Evolutionary conservation across 2,888 invertebrate genomes (phyloP).

Genomic region (Lasioglossum calceatum): DNA sequence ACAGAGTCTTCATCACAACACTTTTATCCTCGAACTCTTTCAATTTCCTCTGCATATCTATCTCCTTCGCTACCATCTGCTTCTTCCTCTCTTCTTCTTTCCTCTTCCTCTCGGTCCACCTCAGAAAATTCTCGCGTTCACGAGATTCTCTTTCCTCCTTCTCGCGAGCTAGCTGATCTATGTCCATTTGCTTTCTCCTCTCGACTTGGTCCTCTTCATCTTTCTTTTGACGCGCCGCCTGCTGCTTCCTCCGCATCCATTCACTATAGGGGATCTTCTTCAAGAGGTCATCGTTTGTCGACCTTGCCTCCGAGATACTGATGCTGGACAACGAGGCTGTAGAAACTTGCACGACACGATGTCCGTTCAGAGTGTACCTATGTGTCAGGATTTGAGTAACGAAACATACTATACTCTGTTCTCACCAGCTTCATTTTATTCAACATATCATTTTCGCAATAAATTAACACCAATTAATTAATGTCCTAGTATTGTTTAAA

Average conservation of each 20-base stretch:
- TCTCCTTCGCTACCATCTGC: constrained; percentile 84
- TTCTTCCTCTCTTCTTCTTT: constrained; percentile 84
- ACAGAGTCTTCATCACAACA: constrained; percentile 75
- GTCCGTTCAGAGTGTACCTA: constrained; percentile 72
- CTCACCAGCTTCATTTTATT: neutral
- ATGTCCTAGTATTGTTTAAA: neutral
- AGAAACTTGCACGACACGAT: constrained; percentile 71
- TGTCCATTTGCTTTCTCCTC: constrained; percentile 64
- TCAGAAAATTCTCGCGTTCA: constrained; percentile 83
- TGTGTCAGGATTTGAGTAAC: neutral
- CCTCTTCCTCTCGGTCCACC: constrained; percentile 83
- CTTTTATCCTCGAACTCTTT: constrained; percentile 78
- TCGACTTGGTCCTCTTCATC: constrained; percentile 77
- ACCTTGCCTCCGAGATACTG: constrained; percentile 54
- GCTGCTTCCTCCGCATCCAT: constrained; percentile 86
- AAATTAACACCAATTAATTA: neutral
- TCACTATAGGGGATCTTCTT: constrained; percentile 84
- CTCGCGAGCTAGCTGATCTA: constrained; percentile 75
- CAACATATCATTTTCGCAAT: neutral
- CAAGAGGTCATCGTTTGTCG: constrained; percentile 63
- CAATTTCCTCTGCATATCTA: constrained; percentile 84
- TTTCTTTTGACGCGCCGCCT: constrained; percentile 73
- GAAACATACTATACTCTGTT: neutral
- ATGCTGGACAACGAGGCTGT: constrained; percentile 69
- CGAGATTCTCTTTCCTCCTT: constrained; percentile 80